Conservation (phyloP, 2,888 invertebrate species). For the Aquatica leii region DNA sequence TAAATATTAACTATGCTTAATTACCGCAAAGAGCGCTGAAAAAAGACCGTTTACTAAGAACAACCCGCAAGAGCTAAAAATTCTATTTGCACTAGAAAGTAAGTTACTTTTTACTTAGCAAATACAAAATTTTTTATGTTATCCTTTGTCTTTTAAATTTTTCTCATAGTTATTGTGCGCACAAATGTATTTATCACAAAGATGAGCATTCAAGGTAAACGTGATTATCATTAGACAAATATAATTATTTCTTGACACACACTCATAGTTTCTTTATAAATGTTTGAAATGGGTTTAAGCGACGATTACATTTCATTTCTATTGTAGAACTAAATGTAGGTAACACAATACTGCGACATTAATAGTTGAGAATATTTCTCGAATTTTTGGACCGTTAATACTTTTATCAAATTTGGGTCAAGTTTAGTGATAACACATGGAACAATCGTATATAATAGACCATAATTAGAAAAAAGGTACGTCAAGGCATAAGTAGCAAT, state of each 20-base stretch:
- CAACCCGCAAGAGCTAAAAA: too few species aligned
- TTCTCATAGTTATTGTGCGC: not conserved
- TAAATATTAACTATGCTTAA: not conserved
- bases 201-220: conserved; percentile 12
- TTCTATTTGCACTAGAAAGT: too few species aligned
- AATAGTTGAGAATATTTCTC: too few species aligned
- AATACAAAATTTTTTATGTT: too few species aligned
- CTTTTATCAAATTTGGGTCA: not conserved
- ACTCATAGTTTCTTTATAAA: conserved; percentile 1
- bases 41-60: not conserved
- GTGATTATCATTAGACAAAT: conserved; percentile 8
- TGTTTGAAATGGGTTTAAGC: not conserved
- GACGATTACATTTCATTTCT: not conserved
- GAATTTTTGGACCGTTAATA: not conserved
- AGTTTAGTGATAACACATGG: too few species aligned
- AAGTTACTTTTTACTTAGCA: not conserved
- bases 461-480: too few species aligned
- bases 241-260: conserved; percentile 5
- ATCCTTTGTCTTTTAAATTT: not conserved
- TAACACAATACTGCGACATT: not conserved
- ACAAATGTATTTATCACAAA: conserved; percentile 9
- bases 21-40: not conserved
- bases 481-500: too few species aligned
- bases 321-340: conserved; percentile 1
- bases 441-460: too few species aligned